phyloP scores from a whole-genome alignment of 2,888 invertebrate species.

The Eurytoma adleriae region DNA sequence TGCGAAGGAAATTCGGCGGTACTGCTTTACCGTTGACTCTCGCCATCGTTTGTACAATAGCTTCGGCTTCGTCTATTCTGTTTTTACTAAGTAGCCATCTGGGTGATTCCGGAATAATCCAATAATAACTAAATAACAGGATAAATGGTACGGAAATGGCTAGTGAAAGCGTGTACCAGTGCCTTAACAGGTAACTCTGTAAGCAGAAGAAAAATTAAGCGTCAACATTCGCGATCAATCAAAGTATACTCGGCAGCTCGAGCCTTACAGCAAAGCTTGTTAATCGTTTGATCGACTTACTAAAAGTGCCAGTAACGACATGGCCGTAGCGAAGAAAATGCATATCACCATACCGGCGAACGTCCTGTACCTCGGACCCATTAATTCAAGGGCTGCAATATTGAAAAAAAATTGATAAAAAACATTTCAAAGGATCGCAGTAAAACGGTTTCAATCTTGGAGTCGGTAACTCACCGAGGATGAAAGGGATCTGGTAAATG shows the following conservation, averaged over 20 bases:
- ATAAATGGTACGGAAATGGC: constrained; percentile 82
- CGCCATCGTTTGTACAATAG: constrained; percentile 81
- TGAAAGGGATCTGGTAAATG: constrained; percentile 83
- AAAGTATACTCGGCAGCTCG: not conserved
- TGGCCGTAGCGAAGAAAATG: constrained; percentile 82
- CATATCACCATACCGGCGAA: constrained; percentile 82
- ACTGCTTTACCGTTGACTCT: constrained; percentile 80
- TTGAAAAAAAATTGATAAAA: not conserved
- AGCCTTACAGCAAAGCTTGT: not conserved
- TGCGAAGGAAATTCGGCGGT: constrained; percentile 79
- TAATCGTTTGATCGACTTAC: constrained; percentile 68
- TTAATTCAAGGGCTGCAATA: constrained; percentile 78
- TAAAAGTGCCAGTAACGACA: constrained; percentile 81
- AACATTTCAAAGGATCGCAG: not conserved
- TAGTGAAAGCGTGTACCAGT: constrained; percentile 81
- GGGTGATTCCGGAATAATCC: constrained; percentile 85
- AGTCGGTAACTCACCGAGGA: constrained; percentile 77
- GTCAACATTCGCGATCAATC: not conserved
- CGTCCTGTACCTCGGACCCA: constrained; percentile 81
- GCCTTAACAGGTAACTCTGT: constrained; percentile 78
- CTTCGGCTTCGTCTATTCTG: constrained; percentile 82
- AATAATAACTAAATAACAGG: constrained; percentile 80
- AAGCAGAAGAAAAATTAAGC: constrained; percentile 32
- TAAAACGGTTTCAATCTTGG: not conserved
- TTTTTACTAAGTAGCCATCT: constrained; percentile 83